A percentile compares a stretch with the other conserved stretches of the same genome.
Conservation (phyloP, 2,113 vertebrate species). For the Macrotus californicus region DNA sequence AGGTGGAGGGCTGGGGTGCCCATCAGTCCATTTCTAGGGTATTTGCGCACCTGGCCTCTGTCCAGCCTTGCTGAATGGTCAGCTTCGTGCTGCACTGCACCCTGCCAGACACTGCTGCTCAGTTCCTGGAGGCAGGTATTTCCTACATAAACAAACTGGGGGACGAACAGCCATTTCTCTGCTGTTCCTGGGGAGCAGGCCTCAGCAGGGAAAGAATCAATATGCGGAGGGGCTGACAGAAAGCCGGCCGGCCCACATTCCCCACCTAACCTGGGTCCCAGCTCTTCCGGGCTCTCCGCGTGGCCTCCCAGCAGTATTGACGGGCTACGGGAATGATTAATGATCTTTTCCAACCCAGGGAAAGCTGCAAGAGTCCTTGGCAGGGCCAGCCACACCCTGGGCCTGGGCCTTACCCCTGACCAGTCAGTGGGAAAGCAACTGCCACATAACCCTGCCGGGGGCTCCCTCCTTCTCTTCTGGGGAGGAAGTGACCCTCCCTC, state of each 20-base stretch:
- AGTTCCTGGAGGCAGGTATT: background rate
- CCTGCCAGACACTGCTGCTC: background rate
- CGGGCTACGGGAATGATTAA: constrained; percentile 22
- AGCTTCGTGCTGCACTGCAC: background rate
- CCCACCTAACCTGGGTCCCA: background rate
- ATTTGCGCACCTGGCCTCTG: background rate
- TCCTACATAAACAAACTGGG: background rate
- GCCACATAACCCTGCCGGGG: background rate
- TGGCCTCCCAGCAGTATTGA: background rate
- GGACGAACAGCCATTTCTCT: background rate
- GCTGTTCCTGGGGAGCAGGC: background rate
- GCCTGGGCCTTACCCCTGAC: background rate
- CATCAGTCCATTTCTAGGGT: background rate
- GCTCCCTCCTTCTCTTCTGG: background rate
- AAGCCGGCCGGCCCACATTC: background rate
- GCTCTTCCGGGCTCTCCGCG: background rate
- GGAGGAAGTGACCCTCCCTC: background rate
- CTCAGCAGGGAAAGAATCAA: background rate
- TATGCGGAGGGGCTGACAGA: background rate
- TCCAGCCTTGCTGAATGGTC: background rate
- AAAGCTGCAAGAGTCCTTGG: constrained; percentile 20
- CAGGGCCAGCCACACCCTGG: constrained; percentile 18
- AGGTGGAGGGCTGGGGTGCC: background rate
- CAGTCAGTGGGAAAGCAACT: background rate
- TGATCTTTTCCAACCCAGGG: constrained; percentile 28